Conservation (phyloP, 2,797 vertebrate species). For the Lerista edwardsae region DNA sequence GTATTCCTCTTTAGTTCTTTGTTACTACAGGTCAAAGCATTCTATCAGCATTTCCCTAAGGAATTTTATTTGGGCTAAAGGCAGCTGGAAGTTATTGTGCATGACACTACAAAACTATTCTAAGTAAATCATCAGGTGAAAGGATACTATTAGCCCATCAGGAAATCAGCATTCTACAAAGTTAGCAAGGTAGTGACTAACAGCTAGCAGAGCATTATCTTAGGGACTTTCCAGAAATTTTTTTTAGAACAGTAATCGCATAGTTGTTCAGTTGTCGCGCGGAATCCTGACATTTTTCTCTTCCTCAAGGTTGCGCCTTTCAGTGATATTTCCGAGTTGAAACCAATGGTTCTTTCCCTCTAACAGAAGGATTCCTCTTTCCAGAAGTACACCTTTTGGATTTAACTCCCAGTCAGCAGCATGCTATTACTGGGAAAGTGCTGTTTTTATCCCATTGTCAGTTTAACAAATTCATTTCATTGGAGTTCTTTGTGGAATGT, state of each 20-base stretch:
- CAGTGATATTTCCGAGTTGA: not conserved
- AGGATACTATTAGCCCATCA: slow-evolving; percentile 38
- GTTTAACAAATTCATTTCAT: not conserved
- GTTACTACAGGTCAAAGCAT: slow-evolving; percentile 13
- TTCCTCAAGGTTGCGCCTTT: slow-evolving; percentile 2
- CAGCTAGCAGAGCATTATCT: slow-evolving; percentile 26
- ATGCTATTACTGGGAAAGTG: not conserved
- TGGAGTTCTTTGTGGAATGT: not conserved
- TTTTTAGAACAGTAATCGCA: slow-evolving; percentile 39
- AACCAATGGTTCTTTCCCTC: not conserved
- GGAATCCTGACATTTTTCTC: slow-evolving; percentile 31
- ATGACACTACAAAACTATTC: slow-evolving; percentile 18
- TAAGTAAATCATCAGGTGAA: not conserved
- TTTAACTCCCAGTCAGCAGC: not conserved
- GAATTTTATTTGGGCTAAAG: slow-evolving; percentile 32
- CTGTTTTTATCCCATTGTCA: not conserved
- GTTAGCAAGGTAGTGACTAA: slow-evolving; percentile 34
- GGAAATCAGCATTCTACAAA: not conserved
- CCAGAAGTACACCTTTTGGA: no score
- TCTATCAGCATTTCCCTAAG: not conserved
- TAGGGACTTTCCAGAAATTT: slow-evolving; percentile 18
- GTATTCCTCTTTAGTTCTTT: slow-evolving; percentile 6
- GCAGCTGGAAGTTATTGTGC: slow-evolving; percentile 41
- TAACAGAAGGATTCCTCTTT: no score
- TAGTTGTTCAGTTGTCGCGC: slow-evolving; percentile 18